Percentiles rank a stretch among this genome's conserved stretches.
These are phyloP conservation scores for Zaprionus capensis DNA, from an alignment of 1,140 invertebrate species.

Conservation along the genomic window DNA sequence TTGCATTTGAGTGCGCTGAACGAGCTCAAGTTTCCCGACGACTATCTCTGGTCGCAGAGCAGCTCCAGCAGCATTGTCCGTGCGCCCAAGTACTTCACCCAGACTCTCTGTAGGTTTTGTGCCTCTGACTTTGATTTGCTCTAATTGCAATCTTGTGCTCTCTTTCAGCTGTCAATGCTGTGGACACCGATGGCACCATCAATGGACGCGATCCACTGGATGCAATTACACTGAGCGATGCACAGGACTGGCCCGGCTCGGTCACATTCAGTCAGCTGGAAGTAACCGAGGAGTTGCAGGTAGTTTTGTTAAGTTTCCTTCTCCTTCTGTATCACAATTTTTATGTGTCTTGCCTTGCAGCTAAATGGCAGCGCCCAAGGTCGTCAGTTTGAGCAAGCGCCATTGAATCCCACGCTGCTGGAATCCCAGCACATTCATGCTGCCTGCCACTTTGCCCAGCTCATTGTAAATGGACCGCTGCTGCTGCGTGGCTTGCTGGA, in stretches of 20 bases:
- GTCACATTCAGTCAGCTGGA: conserved; percentile 84
- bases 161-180: conserved; percentile 52
- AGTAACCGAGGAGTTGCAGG: conserved; percentile 83
- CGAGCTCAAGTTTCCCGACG: conserved; percentile 84
- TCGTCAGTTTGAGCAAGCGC: conserved; percentile 79
- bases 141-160: background rate
- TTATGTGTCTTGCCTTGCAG: conserved; percentile 50
- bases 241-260: conserved; percentile 78
- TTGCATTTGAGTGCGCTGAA: conserved; percentile 83
- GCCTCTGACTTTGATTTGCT: background rate
- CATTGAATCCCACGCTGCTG: conserved; percentile 84
- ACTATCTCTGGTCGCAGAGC: conserved; percentile 82
- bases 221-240: conserved; percentile 74
- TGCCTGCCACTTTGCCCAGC: conserved; percentile 83
- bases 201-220: conserved; percentile 76
- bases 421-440: conserved; percentile 81
- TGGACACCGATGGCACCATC: conserved; percentile 70
- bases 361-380: conserved; percentile 84
- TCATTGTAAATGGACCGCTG: conserved; percentile 84
- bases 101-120: conserved; percentile 50
- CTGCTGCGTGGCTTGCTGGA: conserved; percentile 77
- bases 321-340: background rate
- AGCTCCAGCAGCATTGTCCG: conserved; percentile 65
- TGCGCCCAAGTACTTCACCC: conserved; percentile 82
- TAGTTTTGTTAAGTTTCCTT: conserved; percentile 25